Evolutionary conservation across 2,888 invertebrate species (phyloP).

Genomic region (Ethmia dodecea): DNA sequence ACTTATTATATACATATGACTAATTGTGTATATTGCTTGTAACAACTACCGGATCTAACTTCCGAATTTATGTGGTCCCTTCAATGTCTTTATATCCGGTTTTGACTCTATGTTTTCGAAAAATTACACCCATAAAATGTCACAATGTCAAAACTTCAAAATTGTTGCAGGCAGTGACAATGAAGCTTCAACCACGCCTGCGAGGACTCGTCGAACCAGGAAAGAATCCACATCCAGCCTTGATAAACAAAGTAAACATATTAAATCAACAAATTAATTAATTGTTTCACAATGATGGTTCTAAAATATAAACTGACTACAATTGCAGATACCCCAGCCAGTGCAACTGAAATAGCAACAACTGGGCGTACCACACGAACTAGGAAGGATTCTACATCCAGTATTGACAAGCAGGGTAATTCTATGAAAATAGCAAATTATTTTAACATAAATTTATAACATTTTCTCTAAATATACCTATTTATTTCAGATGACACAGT

Average conservation of each 20-base stretch:
- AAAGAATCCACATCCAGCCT: slow-evolving; percentile 55
- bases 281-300: too few species aligned
- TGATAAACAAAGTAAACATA: slow-evolving; percentile 49
- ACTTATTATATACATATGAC: too few species aligned
- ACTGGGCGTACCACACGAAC: slow-evolving; percentile 48
- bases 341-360: slow-evolving; percentile 45
- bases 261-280: too few species aligned
- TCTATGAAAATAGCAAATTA: neutral
- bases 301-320: too few species aligned
- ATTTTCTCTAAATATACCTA: neutral
- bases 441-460: neutral
- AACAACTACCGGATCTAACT: too few species aligned
- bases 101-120: too few species aligned
- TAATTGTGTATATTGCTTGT: too few species aligned
- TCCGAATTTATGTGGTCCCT: too few species aligned
- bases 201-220: slow-evolving; percentile 45
- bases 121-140: too few species aligned
- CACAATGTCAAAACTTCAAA: too few species aligned
- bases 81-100: too few species aligned
- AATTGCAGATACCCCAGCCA: slow-evolving; percentile 26
- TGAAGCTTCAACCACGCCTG: slow-evolving; percentile 50
- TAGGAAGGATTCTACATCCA: slow-evolving; percentile 55
- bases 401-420: slow-evolving; percentile 55
- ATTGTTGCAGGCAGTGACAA: slow-evolving; percentile 64
- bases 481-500: slow-evolving; percentile 30